Percentiles rank a stretch among this genome's conserved stretches.
Evolutionary conservation across 2,113 vertebrate genomes (phyloP).

Genomic region (Hyperopisus bebe): DNA sequence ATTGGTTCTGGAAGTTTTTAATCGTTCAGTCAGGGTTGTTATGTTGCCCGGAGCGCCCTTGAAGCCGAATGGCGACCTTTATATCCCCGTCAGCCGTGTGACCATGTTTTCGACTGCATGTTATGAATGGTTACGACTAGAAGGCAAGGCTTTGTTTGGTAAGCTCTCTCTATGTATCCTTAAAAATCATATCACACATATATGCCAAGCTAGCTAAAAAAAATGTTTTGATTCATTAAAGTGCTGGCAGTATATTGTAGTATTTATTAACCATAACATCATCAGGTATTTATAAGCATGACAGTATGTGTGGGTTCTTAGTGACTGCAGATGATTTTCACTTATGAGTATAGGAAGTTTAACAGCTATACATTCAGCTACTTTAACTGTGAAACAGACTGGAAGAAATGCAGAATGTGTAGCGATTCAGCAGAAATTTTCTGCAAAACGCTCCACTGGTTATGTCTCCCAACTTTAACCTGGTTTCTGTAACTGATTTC

Average conservation of each 20-base stretch:
- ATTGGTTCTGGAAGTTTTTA: background rate
- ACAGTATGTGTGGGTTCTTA: background rate
- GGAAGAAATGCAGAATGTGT: conserved; percentile 27
- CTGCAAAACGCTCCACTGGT: background rate
- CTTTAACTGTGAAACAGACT: conserved; percentile 28
- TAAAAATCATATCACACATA: background rate
- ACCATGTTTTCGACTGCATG: background rate
- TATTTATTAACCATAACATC: background rate
- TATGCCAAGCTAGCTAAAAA: background rate
- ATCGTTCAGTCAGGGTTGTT: background rate
- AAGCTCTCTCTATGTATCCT: background rate
- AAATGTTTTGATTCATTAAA: background rate
- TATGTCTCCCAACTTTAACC: conserved; percentile 11
- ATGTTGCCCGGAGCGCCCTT: background rate
- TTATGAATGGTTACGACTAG: background rate
- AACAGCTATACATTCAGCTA: conserved; percentile 10
- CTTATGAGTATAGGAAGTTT: conserved; percentile 28
- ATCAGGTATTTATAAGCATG: background rate
- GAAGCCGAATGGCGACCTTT: background rate
- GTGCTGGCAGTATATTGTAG: background rate
- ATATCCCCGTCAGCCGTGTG: background rate
- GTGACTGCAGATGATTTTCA: conserved; percentile 21
- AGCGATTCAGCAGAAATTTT: conserved; percentile 29
- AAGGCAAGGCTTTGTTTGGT: background rate
- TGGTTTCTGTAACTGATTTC: background rate